Conservation (phyloP, 2,888 invertebrate genomes). For the Ennomos erosarius region DNA sequence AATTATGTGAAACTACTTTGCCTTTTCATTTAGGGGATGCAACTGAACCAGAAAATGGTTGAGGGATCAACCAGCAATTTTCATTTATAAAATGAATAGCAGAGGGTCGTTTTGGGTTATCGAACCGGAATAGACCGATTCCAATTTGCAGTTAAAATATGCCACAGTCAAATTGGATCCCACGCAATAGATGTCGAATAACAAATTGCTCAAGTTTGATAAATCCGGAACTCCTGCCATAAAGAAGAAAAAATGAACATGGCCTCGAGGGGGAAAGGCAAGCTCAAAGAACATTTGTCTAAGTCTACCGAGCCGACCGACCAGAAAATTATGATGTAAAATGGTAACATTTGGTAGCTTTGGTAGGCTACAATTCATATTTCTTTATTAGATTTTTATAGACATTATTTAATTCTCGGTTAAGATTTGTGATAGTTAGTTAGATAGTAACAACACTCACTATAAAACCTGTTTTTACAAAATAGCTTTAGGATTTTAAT, state of each 20-base stretch:
- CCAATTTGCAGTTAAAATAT: constrained; percentile 18
- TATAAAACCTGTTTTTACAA: too few species aligned
- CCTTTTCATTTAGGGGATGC: too few species aligned
- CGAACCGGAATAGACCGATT: not conserved
- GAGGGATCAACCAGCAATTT: too few species aligned
- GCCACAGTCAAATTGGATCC: constrained; percentile 4
- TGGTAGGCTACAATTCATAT: not conserved
- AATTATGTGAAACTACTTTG: too few species aligned
- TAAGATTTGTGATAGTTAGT: too few species aligned
- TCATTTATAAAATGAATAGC: too few species aligned
- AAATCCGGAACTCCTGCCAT: constrained; percentile 34
- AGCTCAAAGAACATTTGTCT: constrained; percentile 41
- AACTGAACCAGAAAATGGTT: too few species aligned
- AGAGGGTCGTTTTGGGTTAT: too few species aligned
- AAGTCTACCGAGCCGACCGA: constrained; percentile 25
- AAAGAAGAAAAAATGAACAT: constrained; percentile 34
- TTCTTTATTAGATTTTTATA: not conserved
- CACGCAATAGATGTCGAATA: constrained; percentile 31
- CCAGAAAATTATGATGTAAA: constrained; percentile 39
- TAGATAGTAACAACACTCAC: too few species aligned
- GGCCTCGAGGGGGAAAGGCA: constrained; percentile 23
- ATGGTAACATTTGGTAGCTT: constrained; percentile 33
- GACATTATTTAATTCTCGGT: too few species aligned
- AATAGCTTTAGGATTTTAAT: too few species aligned
- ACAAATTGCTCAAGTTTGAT: constrained; percentile 42